Evolutionary conservation across 2,113 vertebrate genomes (phyloP), one percentile per base, ranked within the genome.

Genomic region (Calidris pugnax): DNA sequence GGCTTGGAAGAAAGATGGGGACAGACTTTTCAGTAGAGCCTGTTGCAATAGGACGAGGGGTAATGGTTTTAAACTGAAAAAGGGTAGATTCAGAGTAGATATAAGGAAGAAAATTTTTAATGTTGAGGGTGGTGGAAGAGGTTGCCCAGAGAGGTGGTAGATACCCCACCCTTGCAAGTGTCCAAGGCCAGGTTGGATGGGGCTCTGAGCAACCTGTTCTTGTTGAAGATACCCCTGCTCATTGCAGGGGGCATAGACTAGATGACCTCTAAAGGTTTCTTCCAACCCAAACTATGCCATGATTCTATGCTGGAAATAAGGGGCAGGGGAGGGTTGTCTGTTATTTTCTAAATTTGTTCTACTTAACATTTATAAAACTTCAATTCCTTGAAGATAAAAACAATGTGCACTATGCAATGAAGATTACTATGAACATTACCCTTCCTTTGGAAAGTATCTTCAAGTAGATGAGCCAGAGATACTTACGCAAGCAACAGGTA

Each of bases 401-500:
- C 13, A 84, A 51, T 7, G 19, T 14, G 59, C 9, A 21, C 12
- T 39, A 50, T 23, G 60, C 68, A 57, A 68, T 27, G 23, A 71
- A 30, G 60, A 59, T 72, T 62, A 39, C 83, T 76, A 21, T 6
- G 50, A 87, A 62, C 37, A 33, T 18, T 28, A 32, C 9, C 17
- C 73, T 78, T 82, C 76, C 35, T 87, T 59, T 79, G 57, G 63
- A 82, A 84, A 74, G 32, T 6, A 50, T 68, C 62, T 87, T 85
- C 43, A 79, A 78, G 66, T n/a, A 22, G 6, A 85, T n/a, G 81
- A 89, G 77, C 71, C 94, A 87, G 71, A 94, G 28, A 48, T 55
- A 68, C 80, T 92, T 92, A 76, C 2, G 19, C 43, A 92, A 95
- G 86, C 80, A 89, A 90, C 93, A 92, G 86, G 92, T 96, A 91